Evolutionary conservation across 1,140 invertebrate genomes (phyloP), one percentile per base, ranked within the genome.

Genomic region (Hestina assimilis): DNA sequence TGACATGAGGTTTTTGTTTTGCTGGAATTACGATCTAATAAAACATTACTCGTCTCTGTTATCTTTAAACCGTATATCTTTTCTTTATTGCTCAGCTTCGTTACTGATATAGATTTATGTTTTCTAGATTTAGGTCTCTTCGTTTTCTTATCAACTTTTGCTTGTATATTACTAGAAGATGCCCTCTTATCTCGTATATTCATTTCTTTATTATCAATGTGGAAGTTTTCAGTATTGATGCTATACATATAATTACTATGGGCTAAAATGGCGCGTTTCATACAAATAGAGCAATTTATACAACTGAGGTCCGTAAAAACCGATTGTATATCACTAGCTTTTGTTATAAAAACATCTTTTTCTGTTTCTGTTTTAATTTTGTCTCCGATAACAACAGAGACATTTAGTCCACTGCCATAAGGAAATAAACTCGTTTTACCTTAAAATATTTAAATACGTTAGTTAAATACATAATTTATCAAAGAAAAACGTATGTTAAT

Each of bases 61-160:
- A 86, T 50, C 63, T 81, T 78, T 20, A 86, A 24, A 6, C 74
- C 83, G 42, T 74, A 77, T 23, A 83, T 57, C 50, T 76, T 59
- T 11, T 66, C 75, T 6, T 72, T 62, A 9, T 68, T 54, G 28
- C 69, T 75, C 15, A 80, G 80, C 61, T 83, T 83, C 11, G 70
- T 75, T 6, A 85, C 68, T 4, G 67, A 64, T 1, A 73, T 48
- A 1, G 60, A 40, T 63, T 72, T 78, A 31, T 56, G 68, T 9
- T 61, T 73, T 58, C 69, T 76, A 0, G 56, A 43, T 59, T 72
- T 74, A 7, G 41, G 29, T 43, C 62, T 68, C 47, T 75, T 70
- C 3, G 31, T 9, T 52, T 50, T 72, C n/a, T 41, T 60, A 6
- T 20, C 35, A 31, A 5, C 43, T 41, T 53, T 54, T 15, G 40